Conservation (phyloP, 1,140 invertebrate genomes). For the Bombus vancouverensis region DNA sequence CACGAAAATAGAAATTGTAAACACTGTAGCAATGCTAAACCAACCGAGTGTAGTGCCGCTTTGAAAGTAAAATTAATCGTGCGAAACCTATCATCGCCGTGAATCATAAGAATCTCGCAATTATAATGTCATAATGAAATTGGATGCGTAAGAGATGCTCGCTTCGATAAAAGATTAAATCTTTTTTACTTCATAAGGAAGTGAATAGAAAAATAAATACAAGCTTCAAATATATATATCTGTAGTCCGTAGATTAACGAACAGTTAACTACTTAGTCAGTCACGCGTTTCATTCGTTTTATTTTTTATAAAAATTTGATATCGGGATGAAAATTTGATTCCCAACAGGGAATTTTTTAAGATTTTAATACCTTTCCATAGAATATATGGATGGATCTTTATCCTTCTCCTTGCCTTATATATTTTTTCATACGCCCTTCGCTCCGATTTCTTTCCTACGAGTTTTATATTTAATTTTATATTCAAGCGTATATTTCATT, state of each 20-base stretch:
- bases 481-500: too few relatives aligned
- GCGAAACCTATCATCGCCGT: constrained; percentile 54
- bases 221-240: too few relatives aligned
- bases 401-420: too few relatives aligned
- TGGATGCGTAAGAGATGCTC: constrained; percentile 9
- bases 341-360: too few relatives aligned
- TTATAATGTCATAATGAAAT: constrained; percentile 64
- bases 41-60: constrained; percentile 57
- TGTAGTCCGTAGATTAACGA: background rate
- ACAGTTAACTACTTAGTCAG: too few relatives aligned
- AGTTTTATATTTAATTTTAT: too few relatives aligned
- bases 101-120: constrained; percentile 61
- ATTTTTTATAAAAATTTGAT: background rate
- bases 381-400: too few relatives aligned
- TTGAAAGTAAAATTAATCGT: constrained; percentile 67
- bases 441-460: too few relatives aligned
- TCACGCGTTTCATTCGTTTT: background rate
- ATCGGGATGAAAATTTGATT: too few relatives aligned
- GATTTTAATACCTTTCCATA: too few relatives aligned
- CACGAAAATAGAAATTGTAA: background rate
- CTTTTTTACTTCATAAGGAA: background rate
- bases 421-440: too few relatives aligned
- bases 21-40: background rate
- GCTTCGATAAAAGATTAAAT: background rate
- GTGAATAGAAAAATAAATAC: background rate